Evolutionary conservation across 1,140 invertebrate species (phyloP).

Genomic region (Drosophila yakuba): DNA sequence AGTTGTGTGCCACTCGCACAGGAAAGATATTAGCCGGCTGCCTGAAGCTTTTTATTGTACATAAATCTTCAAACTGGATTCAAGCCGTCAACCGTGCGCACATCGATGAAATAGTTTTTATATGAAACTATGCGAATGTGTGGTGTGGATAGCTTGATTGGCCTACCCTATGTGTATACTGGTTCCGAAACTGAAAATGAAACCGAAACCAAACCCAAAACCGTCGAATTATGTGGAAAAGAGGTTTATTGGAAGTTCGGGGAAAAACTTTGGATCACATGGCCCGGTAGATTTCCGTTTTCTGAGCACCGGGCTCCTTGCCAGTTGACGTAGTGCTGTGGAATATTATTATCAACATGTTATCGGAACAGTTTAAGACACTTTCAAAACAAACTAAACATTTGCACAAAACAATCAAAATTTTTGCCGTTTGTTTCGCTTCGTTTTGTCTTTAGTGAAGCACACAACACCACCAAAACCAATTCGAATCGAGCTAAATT

Average conservation of each 20-base stretch:
- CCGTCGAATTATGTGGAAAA: neutral
- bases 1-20: constrained; percentile 8
- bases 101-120: neutral
- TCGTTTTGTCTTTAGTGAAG: constrained; percentile 12
- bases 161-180: neutral
- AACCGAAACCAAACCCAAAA: neutral
- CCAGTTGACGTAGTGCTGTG: constrained; percentile 13
- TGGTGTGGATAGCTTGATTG: neutral
- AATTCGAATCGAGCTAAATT: constrained; percentile 18
- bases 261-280: constrained; percentile 14
- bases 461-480: neutral
- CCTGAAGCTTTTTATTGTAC: constrained; percentile 1
- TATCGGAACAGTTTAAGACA: constrained; percentile 39
- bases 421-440: constrained; percentile 35
- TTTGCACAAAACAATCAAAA: constrained; percentile 44
- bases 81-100: neutral
- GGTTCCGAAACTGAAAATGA: neutral
- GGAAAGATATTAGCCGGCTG: constrained; percentile 2
- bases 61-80: constrained; percentile 18
- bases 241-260: neutral
- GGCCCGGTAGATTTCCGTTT: constrained; percentile 7
- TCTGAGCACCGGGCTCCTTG: neutral
- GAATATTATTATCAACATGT: constrained; percentile 38
- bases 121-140: neutral
- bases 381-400: constrained; percentile 41